A percentile compares a stretch with the other conserved stretches of the same genome.
Conservation (phyloP, 2,888 invertebrate genomes). For the Empis stercorea region DNA sequence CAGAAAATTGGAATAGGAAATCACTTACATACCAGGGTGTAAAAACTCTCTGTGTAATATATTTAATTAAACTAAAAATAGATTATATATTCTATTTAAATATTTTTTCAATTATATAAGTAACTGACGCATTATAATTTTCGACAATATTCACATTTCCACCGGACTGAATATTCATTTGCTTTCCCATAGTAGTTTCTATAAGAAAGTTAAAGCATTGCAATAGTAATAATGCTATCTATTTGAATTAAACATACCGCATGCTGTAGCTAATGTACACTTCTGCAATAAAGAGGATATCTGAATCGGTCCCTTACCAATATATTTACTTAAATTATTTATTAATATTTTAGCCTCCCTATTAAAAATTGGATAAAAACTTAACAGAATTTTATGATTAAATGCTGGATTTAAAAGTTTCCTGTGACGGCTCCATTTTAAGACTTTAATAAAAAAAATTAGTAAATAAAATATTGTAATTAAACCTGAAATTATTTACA, state of each 20-base stretch:
- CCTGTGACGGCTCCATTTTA: slow-evolving; percentile 7
- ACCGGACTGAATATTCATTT: not conserved
- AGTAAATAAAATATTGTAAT: not conserved
- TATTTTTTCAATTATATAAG: too few species aligned
- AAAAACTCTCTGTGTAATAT: too few species aligned
- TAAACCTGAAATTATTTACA: slow-evolving; percentile 4
- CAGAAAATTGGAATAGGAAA: too few species aligned
- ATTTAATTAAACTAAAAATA: too few species aligned
- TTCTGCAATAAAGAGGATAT: too few species aligned
- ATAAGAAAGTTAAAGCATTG: not conserved
- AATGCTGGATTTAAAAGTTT: slow-evolving; percentile 11
- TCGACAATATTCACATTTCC: not conserved
- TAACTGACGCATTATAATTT: too few species aligned
- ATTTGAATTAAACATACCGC: too few species aligned
- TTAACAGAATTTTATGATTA: slow-evolving; percentile 6
- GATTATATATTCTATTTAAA: too few species aligned
- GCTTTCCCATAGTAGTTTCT: not conserved
- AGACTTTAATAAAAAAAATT: slow-evolving; percentile 1
- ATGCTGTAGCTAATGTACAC: too few species aligned
- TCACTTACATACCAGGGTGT: too few species aligned
- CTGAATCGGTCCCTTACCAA: too few species aligned
- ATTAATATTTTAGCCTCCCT: not conserved
- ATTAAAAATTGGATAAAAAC: slow-evolving; percentile 9
- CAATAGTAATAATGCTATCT: too few species aligned
- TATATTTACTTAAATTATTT: not conserved